Evolutionary conservation across 1,140 invertebrate genomes (phyloP), one percentile per base, ranked within the genome.

Genomic region (Bilobella aurantiaca): DNA sequence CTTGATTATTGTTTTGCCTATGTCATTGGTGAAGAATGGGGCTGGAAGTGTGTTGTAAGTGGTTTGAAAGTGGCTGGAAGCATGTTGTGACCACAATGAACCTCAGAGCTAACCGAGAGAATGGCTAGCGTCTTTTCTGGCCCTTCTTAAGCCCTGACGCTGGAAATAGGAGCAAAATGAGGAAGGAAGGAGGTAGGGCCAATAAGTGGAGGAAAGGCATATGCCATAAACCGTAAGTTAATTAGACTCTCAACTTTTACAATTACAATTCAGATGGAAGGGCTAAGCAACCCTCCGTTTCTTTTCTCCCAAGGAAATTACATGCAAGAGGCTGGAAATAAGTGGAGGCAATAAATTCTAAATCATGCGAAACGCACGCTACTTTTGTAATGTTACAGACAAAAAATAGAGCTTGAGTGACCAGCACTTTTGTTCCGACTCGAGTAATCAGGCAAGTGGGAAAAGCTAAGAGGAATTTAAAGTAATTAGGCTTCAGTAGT

Each of bases 91-190:
- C 49, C 49, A 23, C 49, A 53, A 53, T 53, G 49, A 53, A 53
- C 49, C 49, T 53, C 49, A 53, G 49, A 5, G 23, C 49, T 53
- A 53, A 53, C 49, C 49, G 49, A 53, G 49, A 53, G 25, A 53
- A 53, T 53, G 49, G 49, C 14, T 53, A 53, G 25, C 14, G 49
- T 53, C 8, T 14, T 8, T 53, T 23, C 23, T 23, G 14, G 25
- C 8, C 8, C 8, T 53, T 53, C 21, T 23, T 53, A 42, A 53
- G 49, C 37, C 8, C 8, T 12, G 37, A n/a, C 8, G 37, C 8
- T 42, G 37, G 37, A 42, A 42, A n/a, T 8, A 42, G n/a, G 37
- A 42, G 37, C 37, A 53, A 23, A 53, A 16, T 5, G 8, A 14
- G 25, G 49, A 5, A 23, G 49, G 21, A 53, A 5, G 49, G 49